Conservation (phyloP, 2,888 invertebrate species). For the Parapristionchus giblindavisi region DNA sequence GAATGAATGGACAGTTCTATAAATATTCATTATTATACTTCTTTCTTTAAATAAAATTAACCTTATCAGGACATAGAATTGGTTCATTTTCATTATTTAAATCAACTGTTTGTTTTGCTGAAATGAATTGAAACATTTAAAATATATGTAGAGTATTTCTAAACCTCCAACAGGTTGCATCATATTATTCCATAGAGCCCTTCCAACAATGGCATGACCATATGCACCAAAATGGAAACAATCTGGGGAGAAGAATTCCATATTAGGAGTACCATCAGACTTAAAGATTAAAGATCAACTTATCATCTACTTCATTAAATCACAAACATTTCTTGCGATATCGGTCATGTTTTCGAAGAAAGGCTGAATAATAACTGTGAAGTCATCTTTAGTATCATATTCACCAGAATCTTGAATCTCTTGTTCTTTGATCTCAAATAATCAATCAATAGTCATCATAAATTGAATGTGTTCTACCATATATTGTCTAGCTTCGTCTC, state of each 20-base stretch:
- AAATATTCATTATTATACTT: neutral
- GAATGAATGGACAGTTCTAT: constrained; percentile 16
- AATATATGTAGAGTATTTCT: too few relatives aligned
- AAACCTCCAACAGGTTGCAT: constrained; percentile 10
- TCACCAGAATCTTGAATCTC: constrained; percentile 29
- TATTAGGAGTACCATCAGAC: constrained; percentile 50
- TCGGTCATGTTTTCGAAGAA: constrained; percentile 6
- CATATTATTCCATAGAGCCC: constrained; percentile 51
- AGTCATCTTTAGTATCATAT: constrained; percentile 16
- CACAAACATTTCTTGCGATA: neutral
- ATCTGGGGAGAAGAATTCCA: constrained; percentile 59
- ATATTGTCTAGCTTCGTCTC: constrained; percentile 2
- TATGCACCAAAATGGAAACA: constrained; percentile 58
- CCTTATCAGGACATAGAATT: neutral
- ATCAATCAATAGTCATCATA: neutral
- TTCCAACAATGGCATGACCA: constrained; percentile 50
- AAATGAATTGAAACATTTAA: too few relatives aligned
- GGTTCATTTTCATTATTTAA: neutral
- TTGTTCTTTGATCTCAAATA: neutral
- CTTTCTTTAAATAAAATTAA: neutral
- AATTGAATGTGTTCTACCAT: too few relatives aligned
- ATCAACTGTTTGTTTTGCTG: too few relatives aligned
- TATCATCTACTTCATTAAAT: neutral
- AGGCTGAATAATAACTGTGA: constrained; percentile 12
- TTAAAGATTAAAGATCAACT: neutral